These are phyloP conservation scores for Heliconius hermathena DNA, from an alignment of 1,140 invertebrate genomes.

Conservation along the genomic window DNA sequence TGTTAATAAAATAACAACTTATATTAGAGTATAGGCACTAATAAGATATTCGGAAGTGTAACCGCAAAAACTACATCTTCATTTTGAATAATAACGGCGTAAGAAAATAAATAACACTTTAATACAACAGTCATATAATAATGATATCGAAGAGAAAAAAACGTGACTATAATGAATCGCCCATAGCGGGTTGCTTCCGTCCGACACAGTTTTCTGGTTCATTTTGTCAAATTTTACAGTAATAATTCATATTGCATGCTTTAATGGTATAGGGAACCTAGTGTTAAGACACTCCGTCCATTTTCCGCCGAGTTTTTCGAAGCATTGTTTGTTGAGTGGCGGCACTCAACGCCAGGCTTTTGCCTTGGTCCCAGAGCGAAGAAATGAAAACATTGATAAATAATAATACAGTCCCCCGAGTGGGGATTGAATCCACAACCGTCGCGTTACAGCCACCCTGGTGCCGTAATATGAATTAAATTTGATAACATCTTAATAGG, in stretches of 20 bases:
- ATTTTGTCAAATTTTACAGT: slow-evolving; percentile 29
- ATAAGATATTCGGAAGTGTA: slow-evolving; percentile 54
- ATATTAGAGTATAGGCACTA: slow-evolving; percentile 55
- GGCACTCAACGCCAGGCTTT: too few relatives aligned
- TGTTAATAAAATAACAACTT: slow-evolving; percentile 7
- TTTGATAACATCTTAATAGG: too few relatives aligned
- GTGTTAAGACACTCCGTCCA: too few relatives aligned
- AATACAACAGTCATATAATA: slow-evolving; percentile 54
- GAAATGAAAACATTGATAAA: too few relatives aligned
- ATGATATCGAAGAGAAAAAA: slow-evolving; percentile 55
- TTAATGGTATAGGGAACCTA: not conserved
- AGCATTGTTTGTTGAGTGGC: too few relatives aligned
- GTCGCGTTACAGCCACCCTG: too few relatives aligned
- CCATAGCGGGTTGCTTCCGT: slow-evolving; percentile 36
- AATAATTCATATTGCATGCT: slow-evolving; percentile 16
- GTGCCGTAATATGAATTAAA: too few relatives aligned
- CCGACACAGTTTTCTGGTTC: slow-evolving; percentile 32
- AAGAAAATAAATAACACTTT: slow-evolving; percentile 68
- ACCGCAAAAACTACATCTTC: slow-evolving; percentile 68
- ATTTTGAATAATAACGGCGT: slow-evolving; percentile 64
- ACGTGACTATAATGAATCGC: slow-evolving; percentile 38
- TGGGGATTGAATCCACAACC: too few relatives aligned
- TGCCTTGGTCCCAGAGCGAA: too few relatives aligned
- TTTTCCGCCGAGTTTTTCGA: too few relatives aligned
- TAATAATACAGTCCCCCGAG: too few relatives aligned